Evolutionary conservation across 2,797 vertebrate genomes (phyloP).

Genomic region (Potorous gilbertii): DNA sequence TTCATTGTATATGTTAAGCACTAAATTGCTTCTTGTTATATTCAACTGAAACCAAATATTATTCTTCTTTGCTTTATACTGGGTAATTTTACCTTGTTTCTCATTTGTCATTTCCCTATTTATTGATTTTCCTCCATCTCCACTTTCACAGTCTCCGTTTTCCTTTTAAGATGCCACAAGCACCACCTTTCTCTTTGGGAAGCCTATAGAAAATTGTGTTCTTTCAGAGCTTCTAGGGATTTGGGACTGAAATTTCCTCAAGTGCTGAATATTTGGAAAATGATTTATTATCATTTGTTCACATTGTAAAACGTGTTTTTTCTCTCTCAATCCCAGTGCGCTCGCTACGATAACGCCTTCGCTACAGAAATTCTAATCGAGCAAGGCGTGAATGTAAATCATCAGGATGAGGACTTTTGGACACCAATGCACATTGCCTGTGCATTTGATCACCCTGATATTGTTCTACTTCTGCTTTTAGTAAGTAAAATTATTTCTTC

Average conservation of each 20-base stretch:
- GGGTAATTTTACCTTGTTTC: background rate
- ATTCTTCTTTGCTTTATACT: background rate
- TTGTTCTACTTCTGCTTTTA: slow-evolving; percentile 92
- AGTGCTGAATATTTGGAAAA: background rate
- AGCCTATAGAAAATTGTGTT: background rate
- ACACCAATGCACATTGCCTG: slow-evolving; percentile 95
- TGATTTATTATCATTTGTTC: background rate
- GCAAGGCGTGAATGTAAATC: slow-evolving; percentile 93
- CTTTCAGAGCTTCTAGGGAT: background rate
- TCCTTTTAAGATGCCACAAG: accelerated
- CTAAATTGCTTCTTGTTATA: background rate
- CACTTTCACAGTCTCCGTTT: background rate
- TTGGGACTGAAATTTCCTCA: background rate
- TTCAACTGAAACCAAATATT: background rate
- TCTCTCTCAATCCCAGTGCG: slow-evolving; percentile 87
- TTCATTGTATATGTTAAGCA: background rate
- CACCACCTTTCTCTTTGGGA: background rate
- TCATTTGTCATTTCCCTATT: background rate
- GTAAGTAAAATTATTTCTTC: slow-evolving; percentile 84
- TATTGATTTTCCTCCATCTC: background rate
- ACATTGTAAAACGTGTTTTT: background rate
- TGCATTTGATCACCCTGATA: slow-evolving; percentile 93
- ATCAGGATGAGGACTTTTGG: slow-evolving; percentile 96
- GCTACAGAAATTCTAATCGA: slow-evolving; percentile 94
- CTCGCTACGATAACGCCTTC: slow-evolving; percentile 95